Conservation (phyloP, 2,888 invertebrate species). For the Flexamia atlantica region DNA sequence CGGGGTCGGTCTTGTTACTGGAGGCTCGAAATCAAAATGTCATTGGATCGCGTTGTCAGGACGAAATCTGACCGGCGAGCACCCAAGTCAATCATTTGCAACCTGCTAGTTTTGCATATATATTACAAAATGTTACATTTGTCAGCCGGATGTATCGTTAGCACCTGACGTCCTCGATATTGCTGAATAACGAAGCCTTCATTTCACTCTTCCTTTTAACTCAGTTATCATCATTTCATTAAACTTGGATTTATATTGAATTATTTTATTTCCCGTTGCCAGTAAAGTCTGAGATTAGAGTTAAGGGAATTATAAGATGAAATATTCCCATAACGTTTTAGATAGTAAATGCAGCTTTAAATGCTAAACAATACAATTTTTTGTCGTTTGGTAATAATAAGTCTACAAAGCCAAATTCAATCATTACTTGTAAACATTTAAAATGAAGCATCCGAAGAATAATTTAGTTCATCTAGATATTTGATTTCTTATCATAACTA, state of each 20-base stretch:
- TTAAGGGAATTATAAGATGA: too few species aligned
- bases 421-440: too few species aligned
- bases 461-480: too few species aligned
- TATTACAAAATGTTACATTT: slow-evolving; percentile 59
- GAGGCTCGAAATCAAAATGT: slow-evolving; percentile 36
- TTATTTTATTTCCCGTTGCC: too few species aligned
- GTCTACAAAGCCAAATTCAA: too few species aligned
- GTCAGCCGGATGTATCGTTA: slow-evolving; percentile 42
- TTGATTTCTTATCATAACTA: too few species aligned
- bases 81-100: slow-evolving; percentile 53
- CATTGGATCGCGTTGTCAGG: slow-evolving; percentile 44
- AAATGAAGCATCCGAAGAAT: too few species aligned
- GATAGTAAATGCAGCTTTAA: too few species aligned
- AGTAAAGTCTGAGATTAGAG: too few species aligned
- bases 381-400: too few species aligned
- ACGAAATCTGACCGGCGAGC: slow-evolving; percentile 45
- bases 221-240: not conserved
- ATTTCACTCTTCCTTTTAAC: slow-evolving; percentile 16
- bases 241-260: not conserved
- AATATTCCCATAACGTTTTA: too few species aligned
- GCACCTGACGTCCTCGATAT: slow-evolving; percentile 56
- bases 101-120: slow-evolving; percentile 60
- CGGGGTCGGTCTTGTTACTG: slow-evolving; percentile 55
- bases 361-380: too few species aligned
- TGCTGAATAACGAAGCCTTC: slow-evolving; percentile 56